Evolutionary conservation across 2,113 vertebrate species (phyloP).

Genomic region (Anser cygnoides): DNA sequence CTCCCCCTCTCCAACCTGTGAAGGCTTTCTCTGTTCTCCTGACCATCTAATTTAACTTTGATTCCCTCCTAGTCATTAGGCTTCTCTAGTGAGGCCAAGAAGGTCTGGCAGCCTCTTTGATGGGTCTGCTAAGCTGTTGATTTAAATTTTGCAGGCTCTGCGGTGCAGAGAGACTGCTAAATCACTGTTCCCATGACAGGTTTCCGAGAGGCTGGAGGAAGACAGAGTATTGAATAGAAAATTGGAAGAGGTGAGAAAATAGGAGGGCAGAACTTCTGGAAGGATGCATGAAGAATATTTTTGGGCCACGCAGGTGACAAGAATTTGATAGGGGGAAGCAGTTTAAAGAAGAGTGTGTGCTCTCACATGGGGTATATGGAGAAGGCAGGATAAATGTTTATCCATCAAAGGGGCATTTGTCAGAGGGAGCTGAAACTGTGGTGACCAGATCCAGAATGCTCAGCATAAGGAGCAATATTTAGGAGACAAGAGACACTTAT

Average conservation of each 20-base stretch:
- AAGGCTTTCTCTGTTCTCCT: background rate
- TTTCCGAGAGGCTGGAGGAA: slow-evolving; percentile 13
- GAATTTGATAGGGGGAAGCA: background rate
- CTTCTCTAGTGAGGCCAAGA: slow-evolving; percentile 41
- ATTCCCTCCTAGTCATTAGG: slow-evolving; percentile 21
- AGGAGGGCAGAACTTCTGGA: background rate
- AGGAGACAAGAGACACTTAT: background rate
- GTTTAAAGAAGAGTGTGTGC: background rate
- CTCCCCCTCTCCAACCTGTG: background rate
- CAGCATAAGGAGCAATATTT: background rate
- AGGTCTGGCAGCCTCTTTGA: slow-evolving; percentile 36
- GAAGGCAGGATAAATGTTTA: background rate
- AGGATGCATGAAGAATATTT: background rate
- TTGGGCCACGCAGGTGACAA: background rate
- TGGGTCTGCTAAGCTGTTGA: slow-evolving; percentile 35
- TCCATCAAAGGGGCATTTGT: background rate
- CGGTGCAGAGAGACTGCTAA: slow-evolving; percentile 45
- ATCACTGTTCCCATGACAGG: slow-evolving; percentile 23
- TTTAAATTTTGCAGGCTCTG: slow-evolving; percentile 51
- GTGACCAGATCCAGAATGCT: background rate
- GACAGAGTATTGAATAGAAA: slow-evolving; percentile 1
- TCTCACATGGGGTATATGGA: background rate
- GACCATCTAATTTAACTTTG: slow-evolving; percentile 6
- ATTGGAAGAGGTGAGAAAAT: background rate
- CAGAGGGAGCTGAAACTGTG: background rate